phyloP scores from a whole-genome alignment of 1,140 invertebrate species.

The Neuroterus valhalla region DNA sequence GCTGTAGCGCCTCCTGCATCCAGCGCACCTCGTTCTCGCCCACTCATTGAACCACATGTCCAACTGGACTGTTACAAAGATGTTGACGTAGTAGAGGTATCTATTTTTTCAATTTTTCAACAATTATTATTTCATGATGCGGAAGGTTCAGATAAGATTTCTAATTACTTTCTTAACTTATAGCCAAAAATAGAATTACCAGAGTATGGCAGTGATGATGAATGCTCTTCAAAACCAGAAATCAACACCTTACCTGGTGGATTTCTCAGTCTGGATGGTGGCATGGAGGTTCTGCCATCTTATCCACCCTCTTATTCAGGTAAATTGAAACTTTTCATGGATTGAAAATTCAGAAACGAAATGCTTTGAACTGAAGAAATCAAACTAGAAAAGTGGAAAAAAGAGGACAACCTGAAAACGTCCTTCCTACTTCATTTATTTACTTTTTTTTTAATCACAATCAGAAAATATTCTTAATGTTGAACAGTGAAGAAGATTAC shows the following conservation, averaged over 20 bases:
- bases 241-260: constrained; percentile 71
- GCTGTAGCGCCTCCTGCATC: constrained; percentile 63
- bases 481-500: too few species aligned
- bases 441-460: too few species aligned
- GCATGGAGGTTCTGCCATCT: constrained; percentile 72
- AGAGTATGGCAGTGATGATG: constrained; percentile 78
- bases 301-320: constrained; percentile 72
- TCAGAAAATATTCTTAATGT: too few species aligned
- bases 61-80: constrained; percentile 75
- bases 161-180: constrained; percentile 45
- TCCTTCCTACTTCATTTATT: too few species aligned
- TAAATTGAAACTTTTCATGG: constrained; percentile 50
- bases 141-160: constrained; percentile 24
- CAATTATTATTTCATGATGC: constrained; percentile 35
- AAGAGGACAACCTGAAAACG: too few species aligned
- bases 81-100: constrained; percentile 73
- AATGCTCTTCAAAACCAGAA: constrained; percentile 72
- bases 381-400: neutral
- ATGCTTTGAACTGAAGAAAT: neutral
- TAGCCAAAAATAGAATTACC: constrained; percentile 78
- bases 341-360: constrained; percentile 22
- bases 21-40: constrained; percentile 69
- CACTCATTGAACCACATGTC: constrained; percentile 73
- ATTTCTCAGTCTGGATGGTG: constrained; percentile 73
- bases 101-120: constrained; percentile 29